Evolutionary conservation across 1,140 invertebrate species (phyloP).

Genomic region (Drosophila tristis): DNA sequence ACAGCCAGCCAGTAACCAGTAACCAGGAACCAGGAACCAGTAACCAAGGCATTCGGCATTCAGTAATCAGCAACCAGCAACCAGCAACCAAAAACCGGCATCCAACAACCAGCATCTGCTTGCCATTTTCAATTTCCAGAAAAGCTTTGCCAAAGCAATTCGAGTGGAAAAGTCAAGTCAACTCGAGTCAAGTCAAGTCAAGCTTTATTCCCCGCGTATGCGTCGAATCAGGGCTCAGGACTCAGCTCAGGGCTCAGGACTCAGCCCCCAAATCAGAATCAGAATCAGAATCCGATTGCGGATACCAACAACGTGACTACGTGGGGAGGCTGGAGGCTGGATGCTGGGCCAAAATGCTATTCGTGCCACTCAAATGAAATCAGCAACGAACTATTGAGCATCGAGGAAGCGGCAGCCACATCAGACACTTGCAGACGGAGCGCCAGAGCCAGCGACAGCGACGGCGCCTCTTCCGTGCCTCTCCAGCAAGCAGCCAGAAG

Average conservation of each 20-base stretch:
- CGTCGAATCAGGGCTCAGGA: constrained; percentile 29
- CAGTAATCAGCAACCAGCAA: too few species aligned
- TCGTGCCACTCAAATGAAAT: constrained; percentile 50
- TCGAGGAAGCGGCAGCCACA: constrained; percentile 21
- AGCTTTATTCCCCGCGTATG: constrained; percentile 55
- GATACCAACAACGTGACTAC: background rate
- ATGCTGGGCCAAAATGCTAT: constrained; percentile 14
- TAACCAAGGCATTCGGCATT: background rate
- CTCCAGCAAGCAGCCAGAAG: constrained; percentile 14
- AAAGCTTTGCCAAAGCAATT: constrained; percentile 49
- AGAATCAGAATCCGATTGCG: constrained; percentile 37
- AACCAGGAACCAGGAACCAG: background rate
- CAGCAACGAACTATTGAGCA: constrained; percentile 38
- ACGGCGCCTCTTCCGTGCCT: background rate
- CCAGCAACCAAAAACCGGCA: too few species aligned
- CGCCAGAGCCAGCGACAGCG: background rate
- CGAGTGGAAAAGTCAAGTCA: constrained; percentile 73
- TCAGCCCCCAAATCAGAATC: constrained; percentile 27
- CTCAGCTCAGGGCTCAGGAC: background rate
- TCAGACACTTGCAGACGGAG: background rate
- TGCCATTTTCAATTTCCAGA: constrained; percentile 47
- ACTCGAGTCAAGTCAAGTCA: constrained; percentile 34
- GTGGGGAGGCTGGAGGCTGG: background rate
- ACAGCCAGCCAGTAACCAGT: background rate
- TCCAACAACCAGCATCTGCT: constrained; percentile 16